Evolutionary conservation across 2,888 invertebrate species (phyloP).

Genomic region (Andricus curvator): DNA sequence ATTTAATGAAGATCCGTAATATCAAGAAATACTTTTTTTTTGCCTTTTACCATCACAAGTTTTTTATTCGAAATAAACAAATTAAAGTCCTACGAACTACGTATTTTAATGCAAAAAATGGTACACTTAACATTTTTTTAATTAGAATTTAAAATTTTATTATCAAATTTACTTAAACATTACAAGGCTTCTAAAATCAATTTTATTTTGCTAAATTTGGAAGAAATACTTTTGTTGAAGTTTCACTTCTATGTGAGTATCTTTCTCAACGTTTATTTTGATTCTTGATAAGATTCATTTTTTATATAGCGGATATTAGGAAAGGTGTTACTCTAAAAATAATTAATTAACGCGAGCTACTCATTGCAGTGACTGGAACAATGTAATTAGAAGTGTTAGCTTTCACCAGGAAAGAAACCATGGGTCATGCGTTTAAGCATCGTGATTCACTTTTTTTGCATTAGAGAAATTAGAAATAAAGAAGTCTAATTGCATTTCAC

Average conservation of each 20-base stretch:
- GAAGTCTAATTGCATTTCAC: conserved; percentile 33
- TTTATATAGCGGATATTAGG: conserved; percentile 26
- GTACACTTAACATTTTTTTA: no score
- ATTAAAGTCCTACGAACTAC: background rate
- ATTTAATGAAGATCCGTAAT: background rate
- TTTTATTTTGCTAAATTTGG: background rate
- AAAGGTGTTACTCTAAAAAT: conserved; percentile 37
- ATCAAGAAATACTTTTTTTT: background rate
- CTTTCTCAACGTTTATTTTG: background rate
- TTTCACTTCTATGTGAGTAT: background rate
- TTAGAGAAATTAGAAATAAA: conserved; percentile 52
- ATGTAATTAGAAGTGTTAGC: conserved; percentile 65
- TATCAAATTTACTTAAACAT: no score
- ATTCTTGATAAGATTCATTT: background rate
- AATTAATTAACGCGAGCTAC: conserved; percentile 38
- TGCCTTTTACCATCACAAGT: background rate
- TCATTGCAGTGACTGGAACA: conserved; percentile 66
- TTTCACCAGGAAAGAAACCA: conserved; percentile 77
- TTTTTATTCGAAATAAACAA: background rate
- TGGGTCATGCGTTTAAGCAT: conserved; percentile 72
- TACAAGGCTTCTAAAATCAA: background rate
- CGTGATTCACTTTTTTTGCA: conserved; percentile 63
- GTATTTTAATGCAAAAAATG: no score
- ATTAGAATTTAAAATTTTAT: no score
- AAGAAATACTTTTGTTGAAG: background rate